A percentile compares a stretch with the other conserved stretches of the same genome.
These are phyloP conservation scores for Salvator merianae DNA, from an alignment of 2,113 vertebrate species.

Conservation along the genomic window DNA sequence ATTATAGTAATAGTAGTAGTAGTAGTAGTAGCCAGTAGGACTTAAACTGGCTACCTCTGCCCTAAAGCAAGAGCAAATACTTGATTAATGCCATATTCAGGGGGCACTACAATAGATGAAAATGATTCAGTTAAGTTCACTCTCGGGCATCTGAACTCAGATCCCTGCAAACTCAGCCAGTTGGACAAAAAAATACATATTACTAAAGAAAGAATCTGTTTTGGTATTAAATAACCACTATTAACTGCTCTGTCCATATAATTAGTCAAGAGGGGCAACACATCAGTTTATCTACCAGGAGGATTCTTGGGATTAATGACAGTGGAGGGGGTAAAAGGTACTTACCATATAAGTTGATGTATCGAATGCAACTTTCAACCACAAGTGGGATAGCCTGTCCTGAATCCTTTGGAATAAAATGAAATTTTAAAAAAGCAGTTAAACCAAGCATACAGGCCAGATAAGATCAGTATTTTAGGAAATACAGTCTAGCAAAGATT, in stretches of 20 bases:
- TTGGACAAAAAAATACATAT: not conserved
- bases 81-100: not conserved
- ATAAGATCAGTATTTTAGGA: not conserved
- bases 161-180: rapidly evolving
- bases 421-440: constrained; percentile 37
- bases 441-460: constrained; percentile 24
- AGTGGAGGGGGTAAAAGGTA: not conserved
- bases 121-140: not conserved
- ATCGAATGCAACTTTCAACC: constrained; percentile 95
- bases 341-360: constrained; percentile 97
- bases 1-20: too few species aligned
- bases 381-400: constrained; percentile 95
- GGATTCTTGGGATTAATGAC: rapidly evolving
- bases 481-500: constrained; percentile 37
- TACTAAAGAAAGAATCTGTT: not conserved
- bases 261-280: not conserved
- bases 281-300: not conserved
- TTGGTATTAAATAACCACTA: rapidly evolving
- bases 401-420: constrained; percentile 80
- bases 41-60: too few species aligned
- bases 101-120: not conserved
- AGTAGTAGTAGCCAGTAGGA: too few species aligned
- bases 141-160: not conserved
- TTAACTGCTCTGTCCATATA: rapidly evolving
- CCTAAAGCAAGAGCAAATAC: not conserved